Conservation (phyloP, 1,140 invertebrate species). For the Ladona fulva region DNA sequence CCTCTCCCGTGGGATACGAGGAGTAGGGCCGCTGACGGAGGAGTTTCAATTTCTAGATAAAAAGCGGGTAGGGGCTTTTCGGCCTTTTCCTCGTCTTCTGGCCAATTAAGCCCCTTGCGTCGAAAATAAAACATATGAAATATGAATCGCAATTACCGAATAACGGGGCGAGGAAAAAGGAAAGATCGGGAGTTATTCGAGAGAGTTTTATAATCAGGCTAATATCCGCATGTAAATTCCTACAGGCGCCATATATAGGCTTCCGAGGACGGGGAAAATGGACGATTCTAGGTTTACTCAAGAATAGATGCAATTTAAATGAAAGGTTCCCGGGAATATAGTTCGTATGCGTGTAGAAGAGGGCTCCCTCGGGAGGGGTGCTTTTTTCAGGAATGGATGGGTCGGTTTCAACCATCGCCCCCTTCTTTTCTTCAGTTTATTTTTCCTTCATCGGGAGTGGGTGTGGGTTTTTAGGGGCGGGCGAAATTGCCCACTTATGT, state of each 20-base stretch:
- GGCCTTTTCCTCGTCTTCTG: slow-evolving; percentile 9
- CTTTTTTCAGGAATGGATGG: no score
- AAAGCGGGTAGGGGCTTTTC: background rate
- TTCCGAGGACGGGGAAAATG: background rate
- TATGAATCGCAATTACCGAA: slow-evolving; percentile 12
- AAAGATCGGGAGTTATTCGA: background rate
- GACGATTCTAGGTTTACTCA: background rate
- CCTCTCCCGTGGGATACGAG: background rate
- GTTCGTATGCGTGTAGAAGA: background rate
- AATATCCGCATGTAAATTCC: no score
- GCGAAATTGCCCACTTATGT: no score
- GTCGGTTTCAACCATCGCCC: background rate
- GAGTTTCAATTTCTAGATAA: background rate
- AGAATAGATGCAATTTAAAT: slow-evolving; percentile 16
- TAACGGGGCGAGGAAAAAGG: background rate
- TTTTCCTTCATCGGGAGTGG: background rate
- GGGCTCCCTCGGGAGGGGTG: background rate
- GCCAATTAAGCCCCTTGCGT: slow-evolving; percentile 12
- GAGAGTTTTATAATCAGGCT: no score
- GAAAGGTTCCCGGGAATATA: background rate
- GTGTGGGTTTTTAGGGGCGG: no score
- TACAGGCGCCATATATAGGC: no score
- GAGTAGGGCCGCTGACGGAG: background rate
- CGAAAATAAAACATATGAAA: slow-evolving; percentile 13
- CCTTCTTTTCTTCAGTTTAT: background rate